phyloP scores from a whole-genome alignment of 2,113 vertebrate genomes.

The Tachuris rubrigastra region DNA sequence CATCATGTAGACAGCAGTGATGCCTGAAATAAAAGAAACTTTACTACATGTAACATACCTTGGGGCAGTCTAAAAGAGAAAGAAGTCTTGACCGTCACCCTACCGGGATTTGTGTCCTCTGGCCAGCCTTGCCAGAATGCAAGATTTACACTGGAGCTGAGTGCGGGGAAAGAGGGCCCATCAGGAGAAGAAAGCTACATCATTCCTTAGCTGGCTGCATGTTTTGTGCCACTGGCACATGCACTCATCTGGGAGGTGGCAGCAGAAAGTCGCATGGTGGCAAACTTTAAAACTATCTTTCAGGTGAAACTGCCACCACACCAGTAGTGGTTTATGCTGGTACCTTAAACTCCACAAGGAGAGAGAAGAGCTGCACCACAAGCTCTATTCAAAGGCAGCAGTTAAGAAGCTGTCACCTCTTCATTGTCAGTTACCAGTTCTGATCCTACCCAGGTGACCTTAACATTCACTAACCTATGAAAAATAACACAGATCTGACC shows the following conservation, averaged over 20 bases:
- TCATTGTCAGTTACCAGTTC: neutral
- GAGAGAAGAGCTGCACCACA: neutral
- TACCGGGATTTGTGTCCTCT: neutral
- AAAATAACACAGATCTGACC: constrained; percentile 14
- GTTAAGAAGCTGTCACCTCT: neutral
- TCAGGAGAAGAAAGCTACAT: neutral
- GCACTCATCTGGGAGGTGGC: neutral
- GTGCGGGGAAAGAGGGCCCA: neutral
- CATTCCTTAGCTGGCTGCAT: neutral
- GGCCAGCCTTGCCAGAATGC: neutral
- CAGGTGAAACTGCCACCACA: neutral
- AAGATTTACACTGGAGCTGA: neutral
- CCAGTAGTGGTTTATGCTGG: neutral
- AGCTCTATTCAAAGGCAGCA: neutral
- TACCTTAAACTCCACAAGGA: rapidly evolving
- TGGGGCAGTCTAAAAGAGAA: neutral
- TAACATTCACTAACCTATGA: neutral
- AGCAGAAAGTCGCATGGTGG: neutral
- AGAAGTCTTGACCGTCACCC: neutral
- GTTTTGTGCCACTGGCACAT: neutral
- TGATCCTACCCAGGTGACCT: constrained; percentile 1
- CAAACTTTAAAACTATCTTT: neutral
- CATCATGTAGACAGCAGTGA: rapidly evolving
- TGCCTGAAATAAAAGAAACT: neutral
- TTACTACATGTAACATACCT: neutral